Evolutionary conservation across 2,797 vertebrate species (phyloP).

Genomic region (Oreortyx pictus): DNA sequence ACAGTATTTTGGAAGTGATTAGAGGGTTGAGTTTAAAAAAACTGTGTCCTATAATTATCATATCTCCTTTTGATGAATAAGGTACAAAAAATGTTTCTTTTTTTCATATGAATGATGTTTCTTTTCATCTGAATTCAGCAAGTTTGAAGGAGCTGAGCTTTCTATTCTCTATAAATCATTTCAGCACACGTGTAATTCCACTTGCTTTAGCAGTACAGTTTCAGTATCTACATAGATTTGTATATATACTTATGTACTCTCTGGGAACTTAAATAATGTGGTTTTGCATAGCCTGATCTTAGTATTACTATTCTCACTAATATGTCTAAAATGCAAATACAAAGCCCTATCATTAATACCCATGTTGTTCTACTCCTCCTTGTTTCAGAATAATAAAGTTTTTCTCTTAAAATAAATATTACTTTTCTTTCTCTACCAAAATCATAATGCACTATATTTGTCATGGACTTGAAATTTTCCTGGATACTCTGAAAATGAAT

Average conservation of each 20-base stretch:
- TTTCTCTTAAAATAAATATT: slow-evolving; percentile 9
- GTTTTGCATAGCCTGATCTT: slow-evolving; percentile 1
- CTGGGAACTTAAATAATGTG: neutral
- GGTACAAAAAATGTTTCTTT: neutral
- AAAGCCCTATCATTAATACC: slow-evolving; percentile 36
- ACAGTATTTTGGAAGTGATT: neutral
- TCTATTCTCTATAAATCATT: neutral
- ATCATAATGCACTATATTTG: neutral
- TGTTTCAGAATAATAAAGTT: slow-evolving; percentile 50
- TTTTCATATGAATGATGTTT: neutral
- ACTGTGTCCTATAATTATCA: neutral
- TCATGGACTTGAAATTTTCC: slow-evolving; percentile 50
- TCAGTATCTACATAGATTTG: neutral
- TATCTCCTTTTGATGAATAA: neutral
- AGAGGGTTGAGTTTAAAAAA: neutral
- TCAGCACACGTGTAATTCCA: slow-evolving; percentile 3
- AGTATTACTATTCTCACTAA: slow-evolving; percentile 9
- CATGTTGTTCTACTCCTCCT: slow-evolving; percentile 3
- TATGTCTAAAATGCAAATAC: neutral
- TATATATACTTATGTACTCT: neutral
- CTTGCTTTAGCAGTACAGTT: neutral
- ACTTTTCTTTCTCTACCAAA: slow-evolving; percentile 5
- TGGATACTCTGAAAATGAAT: slow-evolving; percentile 57
- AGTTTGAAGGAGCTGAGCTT: neutral
- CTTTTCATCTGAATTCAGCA: neutral